These are phyloP conservation scores for Lateolabrax maculatus DNA, from an alignment of 2,797 vertebrate genomes.

Conservation along the genomic window DNA sequence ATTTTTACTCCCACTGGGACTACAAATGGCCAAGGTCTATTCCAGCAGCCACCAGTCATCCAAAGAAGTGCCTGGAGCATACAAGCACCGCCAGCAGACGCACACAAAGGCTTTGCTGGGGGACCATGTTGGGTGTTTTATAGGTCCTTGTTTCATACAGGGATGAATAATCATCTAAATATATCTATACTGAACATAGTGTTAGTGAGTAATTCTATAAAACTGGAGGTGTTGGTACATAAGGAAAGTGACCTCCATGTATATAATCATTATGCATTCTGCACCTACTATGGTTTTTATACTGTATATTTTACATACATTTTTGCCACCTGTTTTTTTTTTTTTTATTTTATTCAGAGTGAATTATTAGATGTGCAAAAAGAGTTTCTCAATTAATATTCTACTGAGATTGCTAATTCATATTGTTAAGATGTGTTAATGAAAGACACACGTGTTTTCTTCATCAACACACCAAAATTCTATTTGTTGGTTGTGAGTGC, in stretches of 20 bases:
- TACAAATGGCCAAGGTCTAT: constrained; percentile 56
- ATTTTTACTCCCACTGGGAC: constrained; percentile 62
- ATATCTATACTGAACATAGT: constrained; percentile 15
- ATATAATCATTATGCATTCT: constrained; percentile 1
- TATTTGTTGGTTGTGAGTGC: neutral
- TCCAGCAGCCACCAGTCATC: constrained; percentile 48
- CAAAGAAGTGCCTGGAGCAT: constrained; percentile 59
- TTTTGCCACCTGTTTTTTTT: neutral
- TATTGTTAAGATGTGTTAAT: constrained; percentile 19
- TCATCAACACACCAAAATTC: constrained; percentile 5
- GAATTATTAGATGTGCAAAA: too few species aligned
- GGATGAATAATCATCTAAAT: constrained; percentile 46
- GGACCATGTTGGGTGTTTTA: constrained; percentile 5
- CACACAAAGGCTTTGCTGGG: constrained; percentile 34
- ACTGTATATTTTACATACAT: neutral
- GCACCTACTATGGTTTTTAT: neutral
- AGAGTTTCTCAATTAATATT: constrained; percentile 9
- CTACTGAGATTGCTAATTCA: constrained; percentile 2
- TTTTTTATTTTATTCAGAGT: too few species aligned
- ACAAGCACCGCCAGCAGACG: constrained; percentile 41
- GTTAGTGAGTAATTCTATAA: neutral
- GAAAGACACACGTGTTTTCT: neutral
- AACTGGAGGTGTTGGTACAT: neutral
- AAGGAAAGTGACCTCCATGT: neutral
- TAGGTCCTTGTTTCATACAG: constrained; percentile 21